Conservation (phyloP, 2,888 invertebrate genomes). For the Gisinianus flammeolus region DNA sequence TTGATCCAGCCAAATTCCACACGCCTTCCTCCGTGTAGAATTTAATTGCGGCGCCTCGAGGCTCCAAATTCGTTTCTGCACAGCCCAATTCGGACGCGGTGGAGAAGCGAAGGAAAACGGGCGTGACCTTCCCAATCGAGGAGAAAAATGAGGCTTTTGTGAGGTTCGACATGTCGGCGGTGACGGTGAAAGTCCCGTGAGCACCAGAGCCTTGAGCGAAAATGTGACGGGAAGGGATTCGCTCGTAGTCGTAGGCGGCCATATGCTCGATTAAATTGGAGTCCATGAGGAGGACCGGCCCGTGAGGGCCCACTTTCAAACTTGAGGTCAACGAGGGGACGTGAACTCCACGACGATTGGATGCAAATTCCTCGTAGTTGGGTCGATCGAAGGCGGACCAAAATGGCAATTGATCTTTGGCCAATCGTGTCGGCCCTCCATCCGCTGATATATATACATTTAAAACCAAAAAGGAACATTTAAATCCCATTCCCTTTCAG, state of each 20-base stretch:
- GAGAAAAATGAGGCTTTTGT: conserved; percentile 79
- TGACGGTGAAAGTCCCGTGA: conserved; percentile 87
- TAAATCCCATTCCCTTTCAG: too few species aligned
- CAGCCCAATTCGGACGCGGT: conserved; percentile 89
- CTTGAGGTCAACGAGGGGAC: neutral
- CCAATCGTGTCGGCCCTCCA: too few species aligned
- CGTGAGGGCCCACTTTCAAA: neutral
- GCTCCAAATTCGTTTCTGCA: conserved; percentile 44
- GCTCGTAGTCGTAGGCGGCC: neutral
- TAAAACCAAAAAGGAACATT: too few species aligned
- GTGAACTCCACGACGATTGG: neutral
- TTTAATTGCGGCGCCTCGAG: conserved; percentile 80
- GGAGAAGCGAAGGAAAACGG: conserved; percentile 79
- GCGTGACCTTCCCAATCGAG: conserved; percentile 77
- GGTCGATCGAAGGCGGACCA: neutral
- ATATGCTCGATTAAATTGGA: neutral
- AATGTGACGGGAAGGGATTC: neutral
- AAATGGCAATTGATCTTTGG: neutral
- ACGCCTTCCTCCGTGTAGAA: conserved; percentile 92
- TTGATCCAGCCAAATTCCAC: conserved; percentile 93
- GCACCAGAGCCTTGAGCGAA: conserved; percentile 65
- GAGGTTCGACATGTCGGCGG: conserved; percentile 82
- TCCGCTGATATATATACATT: too few species aligned
- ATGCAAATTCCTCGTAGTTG: neutral
- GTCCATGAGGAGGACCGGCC: neutral